A percentile compares a stretch with the other conserved stretches of the same genome.
Evolutionary conservation across 2,113 vertebrate genomes (phyloP).

Genomic region (Dasyornis broadbenti): DNA sequence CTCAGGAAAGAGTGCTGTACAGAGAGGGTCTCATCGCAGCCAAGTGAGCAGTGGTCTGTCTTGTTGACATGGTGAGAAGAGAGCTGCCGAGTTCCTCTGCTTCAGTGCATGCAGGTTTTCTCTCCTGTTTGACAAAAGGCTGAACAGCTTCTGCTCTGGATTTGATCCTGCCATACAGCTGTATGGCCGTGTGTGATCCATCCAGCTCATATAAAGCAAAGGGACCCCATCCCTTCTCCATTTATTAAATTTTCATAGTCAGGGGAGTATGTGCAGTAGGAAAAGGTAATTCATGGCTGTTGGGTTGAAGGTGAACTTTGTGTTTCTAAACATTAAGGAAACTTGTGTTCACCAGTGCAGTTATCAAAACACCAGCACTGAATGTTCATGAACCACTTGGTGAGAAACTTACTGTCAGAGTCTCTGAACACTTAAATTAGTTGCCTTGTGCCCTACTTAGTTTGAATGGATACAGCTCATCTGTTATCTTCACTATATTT

Average conservation of each 20-base stretch:
- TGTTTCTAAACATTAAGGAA: background rate
- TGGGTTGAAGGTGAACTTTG: background rate
- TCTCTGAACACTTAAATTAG: background rate
- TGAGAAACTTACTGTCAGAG: background rate
- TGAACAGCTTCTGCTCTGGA: background rate
- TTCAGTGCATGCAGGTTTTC: background rate
- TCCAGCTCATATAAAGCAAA: rapidly evolving
- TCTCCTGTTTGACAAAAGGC: background rate
- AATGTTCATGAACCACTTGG: background rate
- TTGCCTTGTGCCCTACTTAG: background rate
- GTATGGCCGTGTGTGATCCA: background rate
- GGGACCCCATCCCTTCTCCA: background rate
- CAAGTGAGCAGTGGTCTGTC: background rate
- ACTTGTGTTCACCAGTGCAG: background rate
- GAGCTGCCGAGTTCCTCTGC: background rate
- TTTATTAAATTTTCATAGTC: background rate
- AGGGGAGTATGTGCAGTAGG: background rate
- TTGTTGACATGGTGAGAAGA: background rate
- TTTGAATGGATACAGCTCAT: background rate
- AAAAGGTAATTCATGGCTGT: background rate
- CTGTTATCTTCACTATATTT: background rate
- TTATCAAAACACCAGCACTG: background rate
- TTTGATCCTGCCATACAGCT: background rate
- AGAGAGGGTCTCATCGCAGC: rapidly evolving
- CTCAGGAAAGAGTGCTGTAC: background rate